phyloP scores from a whole-genome alignment of 23 tunicate genomes.

The Halocynthia roretzi region DNA sequence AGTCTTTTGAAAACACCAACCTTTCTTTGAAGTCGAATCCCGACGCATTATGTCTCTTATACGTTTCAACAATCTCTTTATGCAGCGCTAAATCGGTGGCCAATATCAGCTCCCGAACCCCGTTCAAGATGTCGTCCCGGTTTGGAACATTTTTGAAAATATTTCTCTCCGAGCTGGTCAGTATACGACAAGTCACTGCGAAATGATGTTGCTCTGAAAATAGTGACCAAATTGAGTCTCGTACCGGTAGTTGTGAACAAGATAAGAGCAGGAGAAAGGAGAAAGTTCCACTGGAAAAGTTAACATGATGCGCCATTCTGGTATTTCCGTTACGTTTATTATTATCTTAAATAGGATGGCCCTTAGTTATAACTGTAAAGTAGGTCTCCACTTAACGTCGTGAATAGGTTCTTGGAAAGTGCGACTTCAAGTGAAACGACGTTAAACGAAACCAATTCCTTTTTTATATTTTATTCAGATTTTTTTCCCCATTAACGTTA shows the following conservation, averaged over 20 bases:
- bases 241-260: no score
- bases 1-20: conserved; percentile 13
- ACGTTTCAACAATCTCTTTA: conserved; percentile 68
- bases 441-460: no score
- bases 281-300: no score
- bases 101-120: conserved; percentile 66
- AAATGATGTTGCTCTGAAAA: conserved; percentile 90
- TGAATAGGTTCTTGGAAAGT: no score
- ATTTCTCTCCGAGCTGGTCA: conserved; percentile 71
- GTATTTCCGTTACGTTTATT: no score
- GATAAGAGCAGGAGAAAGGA: no score
- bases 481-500: not conserved
- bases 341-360: no score
- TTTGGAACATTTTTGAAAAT: conserved; percentile 77
- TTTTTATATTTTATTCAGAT: not conserved
- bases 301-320: no score
- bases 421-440: no score
- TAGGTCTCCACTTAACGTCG: no score
- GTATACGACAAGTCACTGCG: conserved; percentile 80
- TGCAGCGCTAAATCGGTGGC: conserved; percentile 85
- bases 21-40: conserved; percentile 80
- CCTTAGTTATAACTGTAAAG: no score
- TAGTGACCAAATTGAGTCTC: no score
- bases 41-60: conserved; percentile 18
- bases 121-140: conserved; percentile 67